These are phyloP conservation scores for Melanerpes aurifrons DNA, from an alignment of 2,113 vertebrate genomes.

Conservation along the genomic window DNA sequence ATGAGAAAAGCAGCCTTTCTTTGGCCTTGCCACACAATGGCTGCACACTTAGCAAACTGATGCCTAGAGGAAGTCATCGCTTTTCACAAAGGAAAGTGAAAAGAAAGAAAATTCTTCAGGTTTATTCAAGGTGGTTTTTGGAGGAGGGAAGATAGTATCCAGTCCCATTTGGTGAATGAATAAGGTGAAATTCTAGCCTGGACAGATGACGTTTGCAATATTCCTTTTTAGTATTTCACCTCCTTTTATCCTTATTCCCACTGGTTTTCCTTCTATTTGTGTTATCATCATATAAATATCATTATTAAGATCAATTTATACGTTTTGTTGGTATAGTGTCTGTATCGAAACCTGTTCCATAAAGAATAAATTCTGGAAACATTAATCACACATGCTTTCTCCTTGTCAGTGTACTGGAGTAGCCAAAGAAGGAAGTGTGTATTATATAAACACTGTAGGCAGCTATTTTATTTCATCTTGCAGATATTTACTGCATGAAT, in stretches of 20 bases:
- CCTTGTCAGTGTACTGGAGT: not conserved
- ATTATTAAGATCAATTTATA: not conserved
- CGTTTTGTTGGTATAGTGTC: not conserved
- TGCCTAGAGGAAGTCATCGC: not conserved
- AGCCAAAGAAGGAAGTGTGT: not conserved
- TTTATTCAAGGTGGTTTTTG: not conserved
- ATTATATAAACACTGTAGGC: not conserved
- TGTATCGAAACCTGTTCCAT: not conserved
- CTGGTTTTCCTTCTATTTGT: not conserved
- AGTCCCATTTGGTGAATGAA: not conserved
- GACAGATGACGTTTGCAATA: not conserved
- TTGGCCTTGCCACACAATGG: not conserved
- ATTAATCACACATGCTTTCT: not conserved
- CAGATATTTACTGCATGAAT: constrained; percentile 6
- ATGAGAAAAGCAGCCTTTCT: not conserved
- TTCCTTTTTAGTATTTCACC: not conserved
- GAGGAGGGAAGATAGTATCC: not conserved
- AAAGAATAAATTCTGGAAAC: not conserved
- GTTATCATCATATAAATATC: not conserved
- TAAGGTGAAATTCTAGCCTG: not conserved
- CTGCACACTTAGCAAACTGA: not conserved
- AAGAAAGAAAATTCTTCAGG: not conserved
- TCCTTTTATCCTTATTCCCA: not conserved
- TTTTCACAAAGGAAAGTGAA: not conserved
- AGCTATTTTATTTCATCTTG: constrained; percentile 13